Conservation (phyloP, 1,140 invertebrate species). For the Latrodectus geometricus region DNA sequence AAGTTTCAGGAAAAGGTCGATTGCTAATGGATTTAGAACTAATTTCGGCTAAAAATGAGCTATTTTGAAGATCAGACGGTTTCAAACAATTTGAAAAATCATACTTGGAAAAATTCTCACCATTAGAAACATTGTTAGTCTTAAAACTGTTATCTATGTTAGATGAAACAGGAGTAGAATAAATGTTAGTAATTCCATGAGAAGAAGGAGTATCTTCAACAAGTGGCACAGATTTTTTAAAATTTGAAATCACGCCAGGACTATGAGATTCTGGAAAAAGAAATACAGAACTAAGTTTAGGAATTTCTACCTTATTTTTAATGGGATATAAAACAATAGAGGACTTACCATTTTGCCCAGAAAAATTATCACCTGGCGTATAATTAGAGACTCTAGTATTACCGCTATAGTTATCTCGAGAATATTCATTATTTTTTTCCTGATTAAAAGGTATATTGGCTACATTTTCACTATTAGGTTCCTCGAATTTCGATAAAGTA, state of each 20-base stretch:
- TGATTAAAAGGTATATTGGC: background rate
- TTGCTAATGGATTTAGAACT: slow-evolving; percentile 2
- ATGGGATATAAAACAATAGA: background rate
- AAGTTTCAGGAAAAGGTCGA: background rate
- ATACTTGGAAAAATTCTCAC: background rate
- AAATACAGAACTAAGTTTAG: slow-evolving; percentile 29
- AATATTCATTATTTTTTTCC: background rate
- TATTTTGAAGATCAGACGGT: slow-evolving; percentile 40
- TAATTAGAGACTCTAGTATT: background rate
- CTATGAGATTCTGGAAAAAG: slow-evolving; percentile 33
- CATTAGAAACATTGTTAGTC: background rate
- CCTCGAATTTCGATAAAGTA: slow-evolving; percentile 5
- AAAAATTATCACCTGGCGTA: background rate
- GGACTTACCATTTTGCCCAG: background rate
- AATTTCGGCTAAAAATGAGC: slow-evolving; percentile 34
- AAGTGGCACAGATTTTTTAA: background rate
- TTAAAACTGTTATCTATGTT: background rate
- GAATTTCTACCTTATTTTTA: slow-evolving; percentile 10
- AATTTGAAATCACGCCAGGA: background rate
- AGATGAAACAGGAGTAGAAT: background rate
- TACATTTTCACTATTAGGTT: background rate
- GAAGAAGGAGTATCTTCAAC: background rate
- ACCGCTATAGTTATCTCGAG: background rate
- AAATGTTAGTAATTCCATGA: background rate
- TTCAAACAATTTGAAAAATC: slow-evolving; percentile 43